These are phyloP conservation scores for Nothocercus julius DNA, from an alignment of 2,113 vertebrate species.

Conservation along the genomic window DNA sequence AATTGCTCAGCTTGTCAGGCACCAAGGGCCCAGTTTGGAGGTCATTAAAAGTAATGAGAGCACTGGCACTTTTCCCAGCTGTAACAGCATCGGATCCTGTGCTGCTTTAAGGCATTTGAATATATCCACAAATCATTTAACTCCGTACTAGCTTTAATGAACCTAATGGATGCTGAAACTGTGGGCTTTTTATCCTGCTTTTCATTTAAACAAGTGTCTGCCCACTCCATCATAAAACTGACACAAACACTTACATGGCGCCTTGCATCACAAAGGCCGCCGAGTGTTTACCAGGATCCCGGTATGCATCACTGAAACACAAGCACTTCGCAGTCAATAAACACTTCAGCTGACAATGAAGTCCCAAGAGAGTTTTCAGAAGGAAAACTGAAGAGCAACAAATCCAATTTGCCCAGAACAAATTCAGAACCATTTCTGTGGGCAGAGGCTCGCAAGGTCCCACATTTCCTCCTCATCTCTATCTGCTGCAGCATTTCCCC, in stretches of 20 bases:
- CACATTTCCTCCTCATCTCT: not conserved
- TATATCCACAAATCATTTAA: constrained; percentile 30
- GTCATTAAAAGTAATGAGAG: constrained; percentile 56
- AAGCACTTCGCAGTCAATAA: constrained; percentile 52
- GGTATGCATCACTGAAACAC: constrained; percentile 20
- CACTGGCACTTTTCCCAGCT: constrained; percentile 46
- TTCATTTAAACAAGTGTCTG: constrained; percentile 44
- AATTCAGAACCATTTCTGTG: not conserved
- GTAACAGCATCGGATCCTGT: not conserved
- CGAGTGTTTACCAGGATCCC: constrained; percentile 18
- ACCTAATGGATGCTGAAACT: constrained; percentile 14
- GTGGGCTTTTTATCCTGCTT: constrained; percentile 1
- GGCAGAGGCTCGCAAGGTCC: not conserved
- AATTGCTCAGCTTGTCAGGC: constrained; percentile 37
- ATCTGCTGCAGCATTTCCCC: not conserved
- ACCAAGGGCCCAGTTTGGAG: constrained; percentile 16
- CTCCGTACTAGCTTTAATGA: constrained; percentile 15
- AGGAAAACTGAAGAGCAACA: constrained; percentile 45
- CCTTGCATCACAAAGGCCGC: not conserved
- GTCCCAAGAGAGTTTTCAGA: constrained; percentile 46
- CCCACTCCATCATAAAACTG: constrained; percentile 17
- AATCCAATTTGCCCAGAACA: constrained; percentile 43
- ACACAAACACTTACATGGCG: constrained; percentile 28
- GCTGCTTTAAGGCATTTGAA: constrained; percentile 24
- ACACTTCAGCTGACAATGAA: constrained; percentile 45